A percentile compares a stretch with the other conserved stretches of the same genome.
These are phyloP conservation scores for Nomada ruficornis DNA, from an alignment of 2,888 invertebrate genomes.

Conservation along the genomic window DNA sequence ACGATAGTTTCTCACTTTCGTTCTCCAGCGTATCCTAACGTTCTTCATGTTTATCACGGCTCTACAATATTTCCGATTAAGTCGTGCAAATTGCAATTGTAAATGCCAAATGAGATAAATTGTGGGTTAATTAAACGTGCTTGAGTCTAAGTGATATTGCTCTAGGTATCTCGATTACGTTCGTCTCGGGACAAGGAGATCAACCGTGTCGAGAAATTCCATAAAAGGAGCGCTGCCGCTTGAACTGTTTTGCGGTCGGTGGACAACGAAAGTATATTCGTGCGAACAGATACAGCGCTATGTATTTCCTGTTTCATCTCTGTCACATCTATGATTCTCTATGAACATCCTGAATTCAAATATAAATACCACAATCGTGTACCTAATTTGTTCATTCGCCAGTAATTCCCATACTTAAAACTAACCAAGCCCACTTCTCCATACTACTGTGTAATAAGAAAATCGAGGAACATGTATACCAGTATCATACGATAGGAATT, in stretches of 20 bases:
- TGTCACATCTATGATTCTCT: neutral
- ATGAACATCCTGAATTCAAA: neutral
- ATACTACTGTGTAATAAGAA: too few species aligned
- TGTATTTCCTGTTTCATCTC: constrained; percentile 17
- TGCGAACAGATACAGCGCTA: constrained; percentile 11
- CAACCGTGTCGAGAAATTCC: constrained; percentile 36
- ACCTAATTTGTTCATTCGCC: too few species aligned
- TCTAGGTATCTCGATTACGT: neutral
- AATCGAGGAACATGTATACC: too few species aligned
- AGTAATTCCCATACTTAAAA: too few species aligned
- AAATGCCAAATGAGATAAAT: neutral
- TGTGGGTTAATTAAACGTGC: neutral
- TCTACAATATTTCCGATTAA: neutral
- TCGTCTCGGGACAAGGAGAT: neutral
- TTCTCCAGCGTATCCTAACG: constrained; percentile 29
- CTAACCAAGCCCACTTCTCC: too few species aligned
- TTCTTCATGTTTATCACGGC: neutral
- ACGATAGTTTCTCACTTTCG: constrained; percentile 38
- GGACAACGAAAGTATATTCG: constrained; percentile 15
- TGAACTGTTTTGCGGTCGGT: constrained; percentile 20
- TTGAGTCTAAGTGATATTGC: neutral
- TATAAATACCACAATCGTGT: too few species aligned
- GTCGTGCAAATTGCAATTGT: neutral
- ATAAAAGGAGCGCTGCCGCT: neutral
- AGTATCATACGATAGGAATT: too few species aligned